A percentile compares a stretch with the other conserved stretches of the same genome.
Evolutionary conservation across 2,797 vertebrate genomes (phyloP).

Genomic region (Tokudaia tokunoshimensis): DNA sequence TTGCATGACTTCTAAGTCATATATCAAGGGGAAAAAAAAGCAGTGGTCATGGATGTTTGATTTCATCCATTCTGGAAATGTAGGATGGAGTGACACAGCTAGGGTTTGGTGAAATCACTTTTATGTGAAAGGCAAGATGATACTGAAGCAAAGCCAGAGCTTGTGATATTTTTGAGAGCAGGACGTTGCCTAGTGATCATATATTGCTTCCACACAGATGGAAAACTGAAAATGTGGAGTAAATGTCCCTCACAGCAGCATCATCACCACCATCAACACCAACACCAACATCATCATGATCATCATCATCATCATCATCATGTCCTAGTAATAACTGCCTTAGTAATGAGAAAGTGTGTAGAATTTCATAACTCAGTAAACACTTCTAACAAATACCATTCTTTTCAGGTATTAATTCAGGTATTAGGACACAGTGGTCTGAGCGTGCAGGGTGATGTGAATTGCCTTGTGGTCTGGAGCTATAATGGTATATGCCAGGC

Average conservation of each 20-base stretch:
- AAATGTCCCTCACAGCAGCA: not conserved
- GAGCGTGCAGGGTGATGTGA: not conserved
- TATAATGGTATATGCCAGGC: not conserved
- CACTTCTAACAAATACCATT: not conserved
- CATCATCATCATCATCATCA: not conserved
- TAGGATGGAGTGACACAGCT: not conserved
- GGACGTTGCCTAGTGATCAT: not conserved
- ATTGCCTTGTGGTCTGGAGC: not conserved
- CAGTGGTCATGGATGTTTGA: not conserved
- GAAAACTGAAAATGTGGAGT: not conserved
- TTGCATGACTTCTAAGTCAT: not conserved
- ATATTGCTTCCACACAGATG: not conserved
- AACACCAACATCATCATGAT: fast-evolving
- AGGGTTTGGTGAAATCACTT: not conserved
- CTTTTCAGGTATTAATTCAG: not conserved
- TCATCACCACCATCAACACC: not conserved
- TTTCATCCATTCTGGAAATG: not conserved
- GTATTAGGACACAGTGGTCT: not conserved
- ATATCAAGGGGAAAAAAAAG: not conserved
- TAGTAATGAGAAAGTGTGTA: not conserved
- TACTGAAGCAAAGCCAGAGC: not conserved
- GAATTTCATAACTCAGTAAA: not conserved
- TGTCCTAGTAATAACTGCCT: not conserved
- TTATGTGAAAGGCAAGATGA: not conserved
- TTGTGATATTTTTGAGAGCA: not conserved